Evolutionary conservation across 2,888 invertebrate species (phyloP).

Genomic region (Perizoma affinitatum): DNA sequence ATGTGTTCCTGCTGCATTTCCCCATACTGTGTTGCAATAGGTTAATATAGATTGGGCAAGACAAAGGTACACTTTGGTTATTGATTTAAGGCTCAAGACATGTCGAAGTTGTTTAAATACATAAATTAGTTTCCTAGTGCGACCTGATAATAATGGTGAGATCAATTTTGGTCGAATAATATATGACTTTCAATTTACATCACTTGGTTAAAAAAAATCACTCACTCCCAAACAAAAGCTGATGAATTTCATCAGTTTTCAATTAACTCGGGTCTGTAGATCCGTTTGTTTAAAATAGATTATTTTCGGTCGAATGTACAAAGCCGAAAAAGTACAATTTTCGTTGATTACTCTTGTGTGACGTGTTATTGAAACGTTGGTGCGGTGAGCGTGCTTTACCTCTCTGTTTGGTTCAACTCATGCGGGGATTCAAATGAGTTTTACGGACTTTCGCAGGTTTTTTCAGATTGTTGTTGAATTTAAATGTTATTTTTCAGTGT

Average conservation of each 20-base stretch:
- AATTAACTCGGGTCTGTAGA: constrained; percentile 54
- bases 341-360: constrained; percentile 24
- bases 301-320: constrained; percentile 46
- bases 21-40: too few relatives aligned
- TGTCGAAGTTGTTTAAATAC: too few relatives aligned
- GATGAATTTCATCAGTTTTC: constrained; percentile 60
- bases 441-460: background rate
- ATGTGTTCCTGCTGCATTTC: too few relatives aligned
- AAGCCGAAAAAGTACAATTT: constrained; percentile 50
- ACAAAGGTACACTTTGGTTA: too few relatives aligned
- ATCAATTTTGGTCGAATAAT: constrained; percentile 18
- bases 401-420: background rate
- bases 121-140: too few relatives aligned
- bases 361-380: constrained; percentile 10
- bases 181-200: background rate
- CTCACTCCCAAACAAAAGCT: constrained; percentile 35
- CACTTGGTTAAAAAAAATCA: background rate
- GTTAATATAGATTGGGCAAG: too few relatives aligned
- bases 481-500: too few relatives aligned
- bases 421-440: background rate
- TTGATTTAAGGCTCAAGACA: too few relatives aligned
- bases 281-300: constrained; percentile 59
- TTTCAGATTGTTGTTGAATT: too few relatives aligned
- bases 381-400: background rate
- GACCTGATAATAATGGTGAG: too few relatives aligned